These are phyloP conservation scores for Calyptomena viridis DNA, from an alignment of 2,113 vertebrate species.

Conservation along the genomic window DNA sequence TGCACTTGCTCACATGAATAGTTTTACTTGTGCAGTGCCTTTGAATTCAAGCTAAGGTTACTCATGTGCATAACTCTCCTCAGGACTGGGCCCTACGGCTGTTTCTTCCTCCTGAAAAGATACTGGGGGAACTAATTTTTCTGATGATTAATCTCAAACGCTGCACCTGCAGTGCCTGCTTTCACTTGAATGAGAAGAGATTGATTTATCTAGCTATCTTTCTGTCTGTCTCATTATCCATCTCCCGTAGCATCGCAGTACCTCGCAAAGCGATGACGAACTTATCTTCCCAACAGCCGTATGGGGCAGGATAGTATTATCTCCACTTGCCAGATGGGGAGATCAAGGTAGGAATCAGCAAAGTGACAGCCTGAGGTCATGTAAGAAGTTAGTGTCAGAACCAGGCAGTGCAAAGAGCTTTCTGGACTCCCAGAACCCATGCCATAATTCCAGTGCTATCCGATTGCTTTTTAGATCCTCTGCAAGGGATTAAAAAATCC, in stretches of 20 bases:
- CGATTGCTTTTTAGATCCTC: background rate
- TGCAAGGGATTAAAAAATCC: background rate
- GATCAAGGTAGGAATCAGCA: slow-evolving; percentile 11
- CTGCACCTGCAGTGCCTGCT: slow-evolving; percentile 53
- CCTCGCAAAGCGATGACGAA: slow-evolving; percentile 20
- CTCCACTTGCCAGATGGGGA: slow-evolving; percentile 20
- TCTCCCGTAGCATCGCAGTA: background rate
- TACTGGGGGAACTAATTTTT: slow-evolving; percentile 61
- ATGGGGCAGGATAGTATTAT: background rate
- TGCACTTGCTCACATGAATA: background rate
- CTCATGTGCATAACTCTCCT: slow-evolving; percentile 35
- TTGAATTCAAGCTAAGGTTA: slow-evolving; percentile 31
- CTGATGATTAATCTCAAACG: slow-evolving; percentile 60
- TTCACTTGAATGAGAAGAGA: slow-evolving; percentile 49
- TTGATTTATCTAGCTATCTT: slow-evolving; percentile 64
- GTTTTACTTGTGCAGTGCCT: background rate
- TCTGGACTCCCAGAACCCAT: background rate
- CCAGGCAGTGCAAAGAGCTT: background rate
- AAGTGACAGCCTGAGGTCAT: slow-evolving; percentile 32
- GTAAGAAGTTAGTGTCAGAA: slow-evolving; percentile 1
- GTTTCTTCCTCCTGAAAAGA: slow-evolving; percentile 37
- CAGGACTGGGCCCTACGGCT: slow-evolving; percentile 33
- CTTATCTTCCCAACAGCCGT: background rate
- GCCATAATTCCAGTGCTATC: background rate
- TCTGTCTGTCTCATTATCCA: slow-evolving; percentile 53